A percentile compares a stretch with the other conserved stretches of the same genome.
Evolutionary conservation across 2,888 invertebrate species (phyloP).

Genomic region (Chorisops tibialis): DNA sequence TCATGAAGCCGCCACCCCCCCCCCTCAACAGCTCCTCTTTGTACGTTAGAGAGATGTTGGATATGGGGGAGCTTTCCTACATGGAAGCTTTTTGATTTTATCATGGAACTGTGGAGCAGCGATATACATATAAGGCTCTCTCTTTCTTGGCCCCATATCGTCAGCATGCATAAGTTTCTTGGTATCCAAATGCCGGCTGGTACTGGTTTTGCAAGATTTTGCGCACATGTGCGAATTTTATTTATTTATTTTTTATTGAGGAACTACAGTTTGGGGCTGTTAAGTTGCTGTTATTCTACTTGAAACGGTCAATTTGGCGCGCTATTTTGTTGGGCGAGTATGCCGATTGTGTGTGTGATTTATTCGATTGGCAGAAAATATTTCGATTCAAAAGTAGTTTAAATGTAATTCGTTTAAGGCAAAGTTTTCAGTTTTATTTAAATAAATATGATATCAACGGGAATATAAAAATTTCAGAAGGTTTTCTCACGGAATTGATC

Average conservation of each 20-base stretch:
- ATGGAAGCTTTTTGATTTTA: neutral
- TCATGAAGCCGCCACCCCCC: neutral
- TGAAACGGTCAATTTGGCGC: neutral
- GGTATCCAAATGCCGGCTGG: constrained; percentile 13
- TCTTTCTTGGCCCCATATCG: too few relatives aligned
- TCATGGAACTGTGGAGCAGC: too few relatives aligned
- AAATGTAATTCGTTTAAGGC: too few relatives aligned
- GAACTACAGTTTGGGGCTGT: neutral
- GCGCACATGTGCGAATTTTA: neutral
- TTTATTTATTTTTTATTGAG: neutral
- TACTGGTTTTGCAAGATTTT: neutral
- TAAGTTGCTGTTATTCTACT: neutral
- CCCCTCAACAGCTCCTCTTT: neutral
- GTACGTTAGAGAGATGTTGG: neutral
- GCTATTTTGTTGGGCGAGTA: too few relatives aligned
- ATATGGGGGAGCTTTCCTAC: neutral
- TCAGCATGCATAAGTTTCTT: neutral
- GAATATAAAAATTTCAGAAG: too few relatives aligned
- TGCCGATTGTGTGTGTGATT: too few relatives aligned
- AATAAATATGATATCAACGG: too few relatives aligned
- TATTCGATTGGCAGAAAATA: too few relatives aligned
- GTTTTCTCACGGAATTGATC: too few relatives aligned
- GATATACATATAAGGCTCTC: too few relatives aligned
- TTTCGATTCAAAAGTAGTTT: too few relatives aligned
- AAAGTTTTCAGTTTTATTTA: too few relatives aligned